Evolutionary conservation across 2,113 vertebrate genomes (phyloP), one percentile per base, ranked within the genome.

Genomic region (Rhineura floridana): DNA sequence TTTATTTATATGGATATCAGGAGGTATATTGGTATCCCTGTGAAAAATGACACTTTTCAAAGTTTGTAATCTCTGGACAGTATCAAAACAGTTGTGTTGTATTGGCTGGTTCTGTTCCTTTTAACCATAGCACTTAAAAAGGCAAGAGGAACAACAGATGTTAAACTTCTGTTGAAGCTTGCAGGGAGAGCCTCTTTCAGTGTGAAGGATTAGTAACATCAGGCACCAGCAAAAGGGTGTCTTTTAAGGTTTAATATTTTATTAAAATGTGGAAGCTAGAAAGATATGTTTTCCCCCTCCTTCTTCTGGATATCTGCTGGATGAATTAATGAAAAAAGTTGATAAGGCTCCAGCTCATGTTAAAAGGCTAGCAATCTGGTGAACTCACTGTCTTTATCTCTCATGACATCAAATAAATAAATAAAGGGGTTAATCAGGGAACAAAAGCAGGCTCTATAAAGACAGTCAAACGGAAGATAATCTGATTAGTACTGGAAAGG

Each of bases 381-480:
- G 72, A 82, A 52, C 55, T 87, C 77, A 87, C 86, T 55, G 90
- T 28, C 6, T 78, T 86, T 91, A 83, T 85, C 75, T 85, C 75
- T 91, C 91, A 78, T 44, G 63, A 44, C 15, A 87, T 82, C 62
- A 28, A 44, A 76, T 73, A 87, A 90, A 90, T 93, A 88, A 72
- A 69, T 39, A 87, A 93, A 93, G 73, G 92, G 72, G 88, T 81
- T 78, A 86, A 73, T 39, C 52, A 73, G 36, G 73, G 52, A 48
- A 75, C 52, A 91, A 83, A 77, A 90, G n/a, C 67, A 65, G 39
- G 79, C 91, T 94, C 93, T 83, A 91, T 93, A 90, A 84, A 94
- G 82, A 93, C 87, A 92, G 88, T 90, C 93, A 94, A 91, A 87
- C 87, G 67, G 84, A 88, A 86, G 86, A 89, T 93, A 93, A 95